Base-by-base conservation (phyloP, 2,113 vertebrate genomes). In the Mastomys coucha region DNA sequence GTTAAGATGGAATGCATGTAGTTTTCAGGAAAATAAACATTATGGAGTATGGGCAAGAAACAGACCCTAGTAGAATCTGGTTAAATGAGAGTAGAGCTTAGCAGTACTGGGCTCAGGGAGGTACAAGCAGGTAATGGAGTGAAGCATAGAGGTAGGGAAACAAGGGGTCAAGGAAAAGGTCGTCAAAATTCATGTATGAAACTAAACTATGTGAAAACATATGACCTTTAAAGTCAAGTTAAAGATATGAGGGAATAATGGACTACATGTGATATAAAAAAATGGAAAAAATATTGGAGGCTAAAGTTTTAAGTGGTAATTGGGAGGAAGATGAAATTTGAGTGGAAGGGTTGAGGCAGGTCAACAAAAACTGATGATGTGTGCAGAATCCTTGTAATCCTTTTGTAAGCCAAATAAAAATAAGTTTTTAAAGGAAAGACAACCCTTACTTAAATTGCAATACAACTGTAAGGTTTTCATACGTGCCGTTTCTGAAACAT, bases 251-350 rank as follows among this genome's bases (percentile, higher is more conserved):
- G 24, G 56, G 2, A 4, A 28, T 84, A 60, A 39, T 28, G 3
- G 1, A 84, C 39, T 9, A 26, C n/a, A 60, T 22, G 22, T 26
- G 3, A 26, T 9, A 60, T 12, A 84, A 82, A 39, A n/a, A 82
- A 58, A 5, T 1, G 5, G 7, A 6, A 58, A 3, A 1, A 24
- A 14, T 60, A 3, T 10, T 58, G 36, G 53, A 56, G 0, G 5
- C 11, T 58, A 8, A 82, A 82, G 11, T 39, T 39, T 58, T 82
- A 58, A n/a, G 56, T 60, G 56, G 5, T 49, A 81, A 13, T 7
- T 14, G 20, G 22, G 36, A 11, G 26, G 39, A 20, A 22, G 7
- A 26, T 58, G 80, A 60, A 17, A 13, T 60, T 82, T 60, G 36
- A 60, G 26, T 26, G 56, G 36, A 82, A 2, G 6, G 1, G 12